These are phyloP conservation scores for Nomada hirtipes DNA, from an alignment of 2,888 invertebrate species.

Conservation along the genomic window DNA sequence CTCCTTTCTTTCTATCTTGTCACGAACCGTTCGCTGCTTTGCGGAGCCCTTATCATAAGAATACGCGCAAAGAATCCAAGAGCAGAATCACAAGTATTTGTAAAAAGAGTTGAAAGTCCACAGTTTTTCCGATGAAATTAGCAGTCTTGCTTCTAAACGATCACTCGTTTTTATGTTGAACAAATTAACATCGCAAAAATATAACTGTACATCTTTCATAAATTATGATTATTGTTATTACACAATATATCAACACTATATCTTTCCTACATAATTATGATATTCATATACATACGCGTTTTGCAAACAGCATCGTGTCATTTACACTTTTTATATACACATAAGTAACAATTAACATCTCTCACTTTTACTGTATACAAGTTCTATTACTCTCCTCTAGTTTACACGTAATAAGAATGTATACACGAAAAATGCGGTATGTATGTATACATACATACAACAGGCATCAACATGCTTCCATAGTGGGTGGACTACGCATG, in stretches of 20 bases:
- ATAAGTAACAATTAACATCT: too few relatives aligned
- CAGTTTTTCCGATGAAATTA: slow-evolving; percentile 28
- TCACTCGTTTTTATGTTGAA: not conserved
- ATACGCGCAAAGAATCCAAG: slow-evolving; percentile 38
- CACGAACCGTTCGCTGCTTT: slow-evolving; percentile 54
- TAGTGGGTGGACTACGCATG: slow-evolving; percentile 43
- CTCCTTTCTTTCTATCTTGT: slow-evolving; percentile 33
- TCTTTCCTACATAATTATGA: too few relatives aligned
- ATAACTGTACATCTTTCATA: not conserved
- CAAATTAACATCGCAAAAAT: not conserved
- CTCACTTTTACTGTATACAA: too few relatives aligned
- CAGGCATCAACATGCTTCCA: not conserved
- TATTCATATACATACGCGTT: too few relatives aligned
- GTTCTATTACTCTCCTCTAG: too few relatives aligned
- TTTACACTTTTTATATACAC: too few relatives aligned
- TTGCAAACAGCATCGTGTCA: too few relatives aligned
- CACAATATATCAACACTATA: too few relatives aligned
- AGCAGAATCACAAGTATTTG: slow-evolving; percentile 42
- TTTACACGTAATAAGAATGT: too few relatives aligned
- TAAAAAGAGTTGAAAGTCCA: slow-evolving; percentile 26
- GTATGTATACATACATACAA: not conserved
- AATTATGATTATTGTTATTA: too few relatives aligned
- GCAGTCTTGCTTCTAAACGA: slow-evolving; percentile 9
- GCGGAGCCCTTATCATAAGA: slow-evolving; percentile 48
- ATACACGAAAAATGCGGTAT: too few relatives aligned